A percentile compares a stretch with the other conserved stretches of the same genome.
Evolutionary conservation across 2,888 invertebrate genomes (phyloP).

Genomic region (Habroteleia sp.): DNA sequence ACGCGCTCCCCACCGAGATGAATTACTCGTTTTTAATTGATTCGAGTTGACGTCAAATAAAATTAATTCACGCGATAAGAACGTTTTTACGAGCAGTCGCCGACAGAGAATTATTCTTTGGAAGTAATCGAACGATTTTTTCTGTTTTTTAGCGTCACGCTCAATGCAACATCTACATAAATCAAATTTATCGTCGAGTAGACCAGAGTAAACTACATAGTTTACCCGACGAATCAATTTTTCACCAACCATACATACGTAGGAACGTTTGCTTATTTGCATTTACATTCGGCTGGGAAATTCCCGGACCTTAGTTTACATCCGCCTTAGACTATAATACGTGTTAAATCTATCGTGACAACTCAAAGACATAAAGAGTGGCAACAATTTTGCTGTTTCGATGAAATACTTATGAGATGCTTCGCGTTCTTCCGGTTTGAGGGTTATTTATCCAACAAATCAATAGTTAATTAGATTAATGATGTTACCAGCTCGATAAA

Average conservation of each 20-base stretch:
- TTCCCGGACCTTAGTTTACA: slow-evolving; percentile 17
- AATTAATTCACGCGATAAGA: slow-evolving; percentile 1
- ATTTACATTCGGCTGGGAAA: slow-evolving; percentile 16
- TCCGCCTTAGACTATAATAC: slow-evolving; percentile 14
- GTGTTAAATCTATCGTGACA: slow-evolving; percentile 36
- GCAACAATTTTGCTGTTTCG: slow-evolving; percentile 13
- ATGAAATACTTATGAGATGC: slow-evolving; percentile 8
- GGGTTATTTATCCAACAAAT: slow-evolving; percentile 22
- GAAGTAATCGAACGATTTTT: slow-evolving; percentile 5
- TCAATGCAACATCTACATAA: slow-evolving; percentile 8
- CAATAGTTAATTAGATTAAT: slow-evolving; percentile 26
- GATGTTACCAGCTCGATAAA: slow-evolving; percentile 2
- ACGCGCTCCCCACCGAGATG: neutral
- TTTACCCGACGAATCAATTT: no score
- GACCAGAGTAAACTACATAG: no score
- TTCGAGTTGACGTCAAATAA: slow-evolving; percentile 5
- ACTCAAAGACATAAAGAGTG: slow-evolving; percentile 29
- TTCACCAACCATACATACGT: no score
- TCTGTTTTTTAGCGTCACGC: neutral
- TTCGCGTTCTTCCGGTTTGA: neutral
- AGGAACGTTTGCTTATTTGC: slow-evolving; percentile 25
- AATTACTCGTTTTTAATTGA: slow-evolving; percentile 11
- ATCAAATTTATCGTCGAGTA: no score
- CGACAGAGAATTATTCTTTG: neutral
- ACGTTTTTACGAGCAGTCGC: neutral